Conservation (phyloP, 2,888 invertebrate genomes). For the Cistogaster globosa region DNA sequence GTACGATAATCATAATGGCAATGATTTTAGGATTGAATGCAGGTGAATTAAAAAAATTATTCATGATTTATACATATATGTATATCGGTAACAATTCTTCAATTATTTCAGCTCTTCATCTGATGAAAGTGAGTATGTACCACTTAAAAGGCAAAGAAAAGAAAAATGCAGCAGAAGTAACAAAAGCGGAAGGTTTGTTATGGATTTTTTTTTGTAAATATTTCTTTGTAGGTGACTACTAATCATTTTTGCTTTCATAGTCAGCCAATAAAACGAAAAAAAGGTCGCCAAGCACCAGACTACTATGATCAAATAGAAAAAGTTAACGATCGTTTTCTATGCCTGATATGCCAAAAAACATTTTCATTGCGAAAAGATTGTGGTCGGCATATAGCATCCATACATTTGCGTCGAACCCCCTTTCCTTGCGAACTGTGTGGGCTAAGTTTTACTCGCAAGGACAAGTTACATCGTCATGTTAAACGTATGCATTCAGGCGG, state of each 20-base stretch:
- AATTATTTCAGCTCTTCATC: background rate
- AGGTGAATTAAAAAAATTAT: slow-evolving; percentile 2
- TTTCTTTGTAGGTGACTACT: slow-evolving; percentile 55
- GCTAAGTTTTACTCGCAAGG: slow-evolving; percentile 77
- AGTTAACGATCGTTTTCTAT: slow-evolving; percentile 75
- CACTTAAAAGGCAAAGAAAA: background rate
- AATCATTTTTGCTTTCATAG: slow-evolving; percentile 72
- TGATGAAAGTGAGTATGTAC: background rate
- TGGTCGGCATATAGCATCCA: slow-evolving; percentile 78
- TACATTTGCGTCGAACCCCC: slow-evolving; percentile 75
- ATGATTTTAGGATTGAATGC: slow-evolving; percentile 30
- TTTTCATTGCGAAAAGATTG: slow-evolving; percentile 80
- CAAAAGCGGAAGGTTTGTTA: slow-evolving; percentile 65
- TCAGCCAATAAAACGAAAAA: slow-evolving; percentile 71
- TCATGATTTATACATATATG: background rate
- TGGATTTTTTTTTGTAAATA: background rate
- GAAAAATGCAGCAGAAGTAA: slow-evolving; percentile 63
- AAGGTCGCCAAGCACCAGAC: slow-evolving; percentile 74
- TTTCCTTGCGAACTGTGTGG: slow-evolving; percentile 76
- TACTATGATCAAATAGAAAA: slow-evolving; percentile 67
- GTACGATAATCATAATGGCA: slow-evolving; percentile 25
- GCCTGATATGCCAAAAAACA: slow-evolving; percentile 78
- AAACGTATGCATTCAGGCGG: slow-evolving; percentile 68
- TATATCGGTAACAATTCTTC: background rate
- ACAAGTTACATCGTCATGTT: slow-evolving; percentile 77